Conservation (phyloP, 2,797 vertebrate species). For the Bryconaethiops microstoma region DNA sequence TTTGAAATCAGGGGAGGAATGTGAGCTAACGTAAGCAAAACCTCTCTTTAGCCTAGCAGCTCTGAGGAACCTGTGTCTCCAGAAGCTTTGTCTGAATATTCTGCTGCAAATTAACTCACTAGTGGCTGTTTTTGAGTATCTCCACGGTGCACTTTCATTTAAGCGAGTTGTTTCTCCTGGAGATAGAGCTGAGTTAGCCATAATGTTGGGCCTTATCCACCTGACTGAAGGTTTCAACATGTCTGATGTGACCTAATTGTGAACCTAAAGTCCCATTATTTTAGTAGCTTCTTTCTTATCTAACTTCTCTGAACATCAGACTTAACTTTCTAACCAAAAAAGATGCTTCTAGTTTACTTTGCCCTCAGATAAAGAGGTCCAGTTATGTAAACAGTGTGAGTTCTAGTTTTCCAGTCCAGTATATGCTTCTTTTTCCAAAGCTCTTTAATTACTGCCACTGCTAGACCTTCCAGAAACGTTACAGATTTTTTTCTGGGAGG, state of each 20-base stretch:
- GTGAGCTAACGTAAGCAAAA: conserved; percentile 28
- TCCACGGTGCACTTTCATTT: no score
- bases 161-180: not conserved
- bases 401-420: no score
- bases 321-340: no score
- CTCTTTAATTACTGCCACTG: not conserved
- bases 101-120: not conserved
- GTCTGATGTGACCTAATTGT: conserved; percentile 11
- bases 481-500: conserved; percentile 27
- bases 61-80: not conserved
- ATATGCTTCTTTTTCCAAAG: not conserved
- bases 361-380: no score
- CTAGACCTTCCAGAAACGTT: not conserved
- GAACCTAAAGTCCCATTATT: not conserved
- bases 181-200: not conserved
- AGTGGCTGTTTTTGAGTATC: not conserved
- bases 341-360: no score
- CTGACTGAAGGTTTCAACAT: conserved; percentile 1
- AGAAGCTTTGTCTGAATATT: not conserved
- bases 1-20: not conserved
- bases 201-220: conserved; percentile 31
- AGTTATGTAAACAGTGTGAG: no score
- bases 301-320: no score
- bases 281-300: not conserved
- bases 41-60: not conserved